These are phyloP conservation scores for Cephus pulcher DNA, from an alignment of 2,888 invertebrate species.

Conservation along the genomic window DNA sequence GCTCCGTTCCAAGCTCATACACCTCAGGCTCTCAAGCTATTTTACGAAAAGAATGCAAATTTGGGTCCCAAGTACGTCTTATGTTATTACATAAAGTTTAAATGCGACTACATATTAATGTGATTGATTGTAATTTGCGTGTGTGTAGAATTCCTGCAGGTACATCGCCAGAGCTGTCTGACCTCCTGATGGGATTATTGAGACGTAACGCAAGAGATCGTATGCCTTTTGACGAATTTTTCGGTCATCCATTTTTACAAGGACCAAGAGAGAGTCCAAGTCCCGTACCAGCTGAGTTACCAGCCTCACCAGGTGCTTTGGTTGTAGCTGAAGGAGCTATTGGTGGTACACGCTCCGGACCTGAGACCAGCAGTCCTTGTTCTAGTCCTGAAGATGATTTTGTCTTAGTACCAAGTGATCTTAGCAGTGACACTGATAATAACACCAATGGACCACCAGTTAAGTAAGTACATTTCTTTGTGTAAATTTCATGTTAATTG, in stretches of 20 bases:
- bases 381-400: constrained; percentile 66
- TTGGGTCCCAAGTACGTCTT: constrained; percentile 84
- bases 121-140: constrained; percentile 25
- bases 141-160: constrained; percentile 88
- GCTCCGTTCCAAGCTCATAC: constrained; percentile 99
- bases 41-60: constrained; percentile 95
- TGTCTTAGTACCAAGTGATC: constrained; percentile 61
- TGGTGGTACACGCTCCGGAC: constrained; percentile 44
- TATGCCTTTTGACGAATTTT: constrained; percentile 96
- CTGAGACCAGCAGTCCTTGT: constrained; percentile 58
- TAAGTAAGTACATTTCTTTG: constrained; percentile 41
- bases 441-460: constrained; percentile 55
- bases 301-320: constrained; percentile 56
- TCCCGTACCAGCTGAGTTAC: constrained; percentile 62
- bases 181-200: constrained; percentile 86
- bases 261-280: constrained; percentile 68
- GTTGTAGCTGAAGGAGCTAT: constrained; percentile 44
- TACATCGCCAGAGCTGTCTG: constrained; percentile 90
- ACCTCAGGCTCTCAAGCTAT: constrained; percentile 95
- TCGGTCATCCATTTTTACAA: constrained; percentile 91
- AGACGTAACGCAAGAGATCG: constrained; percentile 94
- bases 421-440: constrained; percentile 64
- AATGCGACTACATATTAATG: not conserved
- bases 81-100: not conserved
- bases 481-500: not conserved